phyloP scores from a whole-genome alignment of 2,113 vertebrate genomes.

The Campylomormyrus numenius region DNA sequence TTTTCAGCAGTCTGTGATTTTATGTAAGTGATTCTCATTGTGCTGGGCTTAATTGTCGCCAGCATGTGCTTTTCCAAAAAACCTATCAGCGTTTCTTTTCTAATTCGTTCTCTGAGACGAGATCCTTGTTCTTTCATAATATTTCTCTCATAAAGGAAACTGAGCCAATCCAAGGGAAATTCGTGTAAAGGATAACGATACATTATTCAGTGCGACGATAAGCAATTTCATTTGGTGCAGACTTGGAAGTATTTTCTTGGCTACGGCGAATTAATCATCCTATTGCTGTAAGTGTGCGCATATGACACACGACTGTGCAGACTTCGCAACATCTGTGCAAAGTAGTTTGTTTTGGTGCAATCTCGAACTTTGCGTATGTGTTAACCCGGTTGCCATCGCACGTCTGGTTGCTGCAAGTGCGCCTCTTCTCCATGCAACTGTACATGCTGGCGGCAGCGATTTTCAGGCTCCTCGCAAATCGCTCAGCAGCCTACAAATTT shows the following conservation, averaged over 20 bases:
- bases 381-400: background rate
- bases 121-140: background rate
- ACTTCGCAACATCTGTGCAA: background rate
- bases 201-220: constrained; percentile 5
- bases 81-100: background rate
- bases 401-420: background rate
- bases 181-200: background rate
- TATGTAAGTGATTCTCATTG: background rate
- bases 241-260: background rate
- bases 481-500: background rate
- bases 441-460: background rate
- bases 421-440: background rate
- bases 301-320: background rate
- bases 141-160: background rate
- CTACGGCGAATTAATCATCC: background rate
- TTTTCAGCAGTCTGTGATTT: background rate
- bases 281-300: background rate
- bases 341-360: background rate
- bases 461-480: background rate
- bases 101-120: background rate
- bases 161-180: background rate
- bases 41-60: background rate
- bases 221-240: background rate
- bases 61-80: constrained; percentile 6
- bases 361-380: background rate